Evolutionary conservation across 2,113 vertebrate species (phyloP).

Genomic region (Lynx canadensis): DNA sequence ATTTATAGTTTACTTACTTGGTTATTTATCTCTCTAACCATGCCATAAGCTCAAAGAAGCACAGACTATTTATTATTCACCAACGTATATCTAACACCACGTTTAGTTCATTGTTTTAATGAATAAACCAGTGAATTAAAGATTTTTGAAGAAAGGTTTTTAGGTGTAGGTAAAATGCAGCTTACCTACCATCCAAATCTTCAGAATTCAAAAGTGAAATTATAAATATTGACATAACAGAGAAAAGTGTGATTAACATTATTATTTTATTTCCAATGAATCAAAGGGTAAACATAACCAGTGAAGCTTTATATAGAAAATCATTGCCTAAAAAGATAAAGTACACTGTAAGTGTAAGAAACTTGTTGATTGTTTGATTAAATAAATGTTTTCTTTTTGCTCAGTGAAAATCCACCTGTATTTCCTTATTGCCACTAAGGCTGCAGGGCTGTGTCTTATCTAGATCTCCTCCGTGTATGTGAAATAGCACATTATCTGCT

Average conservation of each 20-base stretch:
- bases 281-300: background rate
- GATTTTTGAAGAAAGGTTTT: background rate
- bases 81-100: background rate
- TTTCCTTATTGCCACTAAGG: background rate
- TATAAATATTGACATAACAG: background rate
- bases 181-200: background rate
- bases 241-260: background rate
- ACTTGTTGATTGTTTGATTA: background rate
- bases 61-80: background rate
- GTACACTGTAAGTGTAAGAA: background rate
- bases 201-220: background rate
- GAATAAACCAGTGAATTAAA: background rate
- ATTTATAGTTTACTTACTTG: background rate
- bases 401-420: background rate
- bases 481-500: background rate
- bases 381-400: background rate
- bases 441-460: background rate
- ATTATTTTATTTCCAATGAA: background rate
- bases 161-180: background rate
- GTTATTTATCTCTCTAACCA: background rate
- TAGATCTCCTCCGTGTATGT: background rate
- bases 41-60: background rate
- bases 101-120: background rate
- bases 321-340: background rate
- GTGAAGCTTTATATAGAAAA: background rate